These are phyloP conservation scores for Rhabditoides inermis DNA, from an alignment of 2,888 invertebrate species.

Conservation along the genomic window DNA sequence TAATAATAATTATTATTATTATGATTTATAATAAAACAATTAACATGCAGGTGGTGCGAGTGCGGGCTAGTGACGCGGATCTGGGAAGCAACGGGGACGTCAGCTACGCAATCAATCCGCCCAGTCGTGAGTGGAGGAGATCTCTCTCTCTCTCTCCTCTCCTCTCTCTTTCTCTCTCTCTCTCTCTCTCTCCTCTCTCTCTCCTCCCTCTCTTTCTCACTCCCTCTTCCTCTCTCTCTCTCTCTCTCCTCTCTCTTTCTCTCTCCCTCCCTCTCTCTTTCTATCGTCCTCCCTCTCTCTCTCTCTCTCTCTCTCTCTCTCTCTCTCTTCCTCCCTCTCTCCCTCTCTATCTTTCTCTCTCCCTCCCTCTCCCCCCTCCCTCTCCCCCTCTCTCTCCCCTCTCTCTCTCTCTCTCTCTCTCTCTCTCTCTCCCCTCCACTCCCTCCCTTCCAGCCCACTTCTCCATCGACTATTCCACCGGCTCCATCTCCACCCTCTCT, in stretches of 20 bases:
- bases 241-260: slow-evolving; percentile 12
- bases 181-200: neutral
- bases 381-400: slow-evolving; percentile 9
- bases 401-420: neutral
- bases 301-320: neutral
- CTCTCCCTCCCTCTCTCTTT: too few species aligned
- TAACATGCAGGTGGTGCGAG: neutral
- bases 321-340: slow-evolving; percentile 18
- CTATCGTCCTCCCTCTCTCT: neutral
- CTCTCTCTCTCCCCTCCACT: neutral
- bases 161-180: neutral
- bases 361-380: slow-evolving; percentile 13
- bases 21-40: too few species aligned
- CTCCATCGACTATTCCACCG: slow-evolving; percentile 16
- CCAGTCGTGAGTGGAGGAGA: slow-evolving; percentile 13
- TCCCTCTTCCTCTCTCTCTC: slow-evolving; percentile 13
- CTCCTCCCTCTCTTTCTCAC: slow-evolving; percentile 17
- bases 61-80: slow-evolving; percentile 35
- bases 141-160: too few species aligned
- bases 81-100: slow-evolving; percentile 29
- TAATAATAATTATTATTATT: too few species aligned
- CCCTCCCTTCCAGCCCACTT: slow-evolving; percentile 14
- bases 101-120: slow-evolving; percentile 22
- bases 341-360: slow-evolving; percentile 14
- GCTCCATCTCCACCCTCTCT: slow-evolving; percentile 15